Evolutionary conservation across 2,113 vertebrate species (phyloP), one percentile per base, ranked within the genome.

Genomic region (Mellivora capensis): DNA sequence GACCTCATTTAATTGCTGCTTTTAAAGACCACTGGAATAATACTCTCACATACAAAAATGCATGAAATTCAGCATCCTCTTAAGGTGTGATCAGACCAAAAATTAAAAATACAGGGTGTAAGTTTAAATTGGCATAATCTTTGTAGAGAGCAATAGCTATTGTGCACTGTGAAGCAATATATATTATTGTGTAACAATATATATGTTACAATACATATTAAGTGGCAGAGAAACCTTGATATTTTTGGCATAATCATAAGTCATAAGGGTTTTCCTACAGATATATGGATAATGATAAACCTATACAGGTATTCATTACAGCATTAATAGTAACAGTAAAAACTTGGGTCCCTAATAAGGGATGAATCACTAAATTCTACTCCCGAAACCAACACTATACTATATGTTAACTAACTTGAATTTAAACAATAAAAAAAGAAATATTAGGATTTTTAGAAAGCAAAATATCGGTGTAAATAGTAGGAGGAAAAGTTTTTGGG

Each of bases 1-100:
- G 97, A 98, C 98, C 95, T 98, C 93, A 88, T 94, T 98, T 97
- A 98, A 97, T 98, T 98, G 96, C 92, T 62, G 96, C 97, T 98
- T 97, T 98, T 97, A 98, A 96, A 96, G 93, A 95, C 76, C 90
- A 97, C 83, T 96, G 74, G 90, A 91, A 92, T 79, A 90, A 64
- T 83, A 81, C 20, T 85, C 39, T 87, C 77, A 59, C 74, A 57
- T 74, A 90, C 44, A 96, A 94, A 97, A 96, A 37, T 52, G 54
- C n/a, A 91, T 84, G 84, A 96, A 93, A 97, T 97, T 95, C 95
- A 96, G 37, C 59, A 25, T 94, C 96, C 80, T 94, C 31, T 20
- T 93, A 64, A 96, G 62, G 76, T 96, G n/a, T 90, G 91, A 93
- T 80, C 87, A 95, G 61, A 87, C 34, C 31, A 96, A 79, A 95